These are phyloP conservation scores for Gari tellinella DNA, from an alignment of 2,888 invertebrate species.

Conservation along the genomic window DNA sequence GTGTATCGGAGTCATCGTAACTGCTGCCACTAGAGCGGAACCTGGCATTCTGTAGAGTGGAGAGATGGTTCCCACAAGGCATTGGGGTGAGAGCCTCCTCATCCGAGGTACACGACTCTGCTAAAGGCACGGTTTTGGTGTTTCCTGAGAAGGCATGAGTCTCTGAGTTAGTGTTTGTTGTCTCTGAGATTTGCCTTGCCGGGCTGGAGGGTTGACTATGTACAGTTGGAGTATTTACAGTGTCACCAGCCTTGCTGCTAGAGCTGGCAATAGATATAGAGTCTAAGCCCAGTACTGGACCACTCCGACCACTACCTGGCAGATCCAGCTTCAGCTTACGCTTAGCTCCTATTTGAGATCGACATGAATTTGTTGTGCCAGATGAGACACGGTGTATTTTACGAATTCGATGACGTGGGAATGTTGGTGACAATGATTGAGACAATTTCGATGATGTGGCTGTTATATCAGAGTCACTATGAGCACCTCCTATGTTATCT, in stretches of 20 bases:
- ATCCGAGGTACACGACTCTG: slow-evolving; percentile 50
- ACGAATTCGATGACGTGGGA: slow-evolving; percentile 63
- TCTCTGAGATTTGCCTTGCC: slow-evolving; percentile 7
- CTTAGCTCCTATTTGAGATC: slow-evolving; percentile 67
- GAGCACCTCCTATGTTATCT: slow-evolving; percentile 86
- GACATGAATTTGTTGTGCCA: slow-evolving; percentile 47
- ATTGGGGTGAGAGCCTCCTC: slow-evolving; percentile 52
- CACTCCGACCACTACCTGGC: slow-evolving; percentile 14
- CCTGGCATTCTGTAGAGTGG: slow-evolving; percentile 60
- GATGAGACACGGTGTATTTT: slow-evolving; percentile 52
- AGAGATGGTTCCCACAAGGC: slow-evolving; percentile 39
- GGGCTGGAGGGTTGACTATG: slow-evolving; percentile 12
- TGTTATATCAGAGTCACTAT: slow-evolving; percentile 63
- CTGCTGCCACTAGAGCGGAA: slow-evolving; percentile 66
- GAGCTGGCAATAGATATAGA: slow-evolving; percentile 13
- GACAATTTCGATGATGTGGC: slow-evolving; percentile 38
- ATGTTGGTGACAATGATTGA: slow-evolving; percentile 59
- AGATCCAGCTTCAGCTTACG: slow-evolving; percentile 65
- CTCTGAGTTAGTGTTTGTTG: slow-evolving; percentile 35
- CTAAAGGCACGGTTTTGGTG: slow-evolving; percentile 54
- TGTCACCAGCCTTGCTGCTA: slow-evolving; percentile 14
- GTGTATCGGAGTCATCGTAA: slow-evolving; percentile 61
- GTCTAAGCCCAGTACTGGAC: neutral
- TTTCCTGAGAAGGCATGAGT: slow-evolving; percentile 40
- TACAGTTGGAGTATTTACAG: slow-evolving; percentile 42